phyloP scores from a whole-genome alignment of 2,113 vertebrate genomes.

The Salvator merianae region DNA sequence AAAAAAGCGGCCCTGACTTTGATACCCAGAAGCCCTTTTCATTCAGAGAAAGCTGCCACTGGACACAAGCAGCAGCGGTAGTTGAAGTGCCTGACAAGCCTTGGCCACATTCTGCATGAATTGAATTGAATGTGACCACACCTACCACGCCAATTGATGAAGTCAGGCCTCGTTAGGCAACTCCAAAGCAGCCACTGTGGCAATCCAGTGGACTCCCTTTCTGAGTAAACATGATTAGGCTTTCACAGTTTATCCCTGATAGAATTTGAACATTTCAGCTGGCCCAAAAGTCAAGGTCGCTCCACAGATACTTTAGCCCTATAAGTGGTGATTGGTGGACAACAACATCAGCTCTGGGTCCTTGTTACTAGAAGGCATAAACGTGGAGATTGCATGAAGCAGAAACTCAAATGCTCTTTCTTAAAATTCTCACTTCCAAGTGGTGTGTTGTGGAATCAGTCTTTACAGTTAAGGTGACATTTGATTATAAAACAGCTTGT shows the following conservation, averaged over 20 bases:
- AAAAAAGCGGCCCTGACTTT: too few species aligned
- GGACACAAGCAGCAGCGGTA: too few species aligned
- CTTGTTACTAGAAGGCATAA: background rate
- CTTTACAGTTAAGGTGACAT: slow-evolving; percentile 33
- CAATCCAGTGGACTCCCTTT: background rate
- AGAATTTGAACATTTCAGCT: background rate
- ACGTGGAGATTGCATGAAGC: background rate
- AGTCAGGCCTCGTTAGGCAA: too few species aligned
- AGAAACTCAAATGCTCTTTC: background rate
- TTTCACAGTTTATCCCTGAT: background rate
- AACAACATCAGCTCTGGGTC: background rate
- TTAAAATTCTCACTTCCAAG: slow-evolving; percentile 3
- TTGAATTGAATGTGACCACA: too few species aligned
- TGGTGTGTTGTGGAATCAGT: slow-evolving; percentile 11
- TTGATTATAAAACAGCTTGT: background rate
- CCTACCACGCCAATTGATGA: too few species aligned
- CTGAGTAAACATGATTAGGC: background rate
- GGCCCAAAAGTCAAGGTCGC: background rate
- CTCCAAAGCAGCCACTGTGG: too few species aligned
- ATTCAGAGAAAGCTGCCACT: too few species aligned
- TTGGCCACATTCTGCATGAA: too few species aligned
- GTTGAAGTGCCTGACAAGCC: too few species aligned
- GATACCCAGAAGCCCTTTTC: too few species aligned
- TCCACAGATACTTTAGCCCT: background rate
- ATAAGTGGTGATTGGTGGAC: background rate